A percentile compares a stretch with the other conserved stretches of the same genome.
Conservation (phyloP, 2,113 vertebrate species). For the Caranx ignobilis region DNA sequence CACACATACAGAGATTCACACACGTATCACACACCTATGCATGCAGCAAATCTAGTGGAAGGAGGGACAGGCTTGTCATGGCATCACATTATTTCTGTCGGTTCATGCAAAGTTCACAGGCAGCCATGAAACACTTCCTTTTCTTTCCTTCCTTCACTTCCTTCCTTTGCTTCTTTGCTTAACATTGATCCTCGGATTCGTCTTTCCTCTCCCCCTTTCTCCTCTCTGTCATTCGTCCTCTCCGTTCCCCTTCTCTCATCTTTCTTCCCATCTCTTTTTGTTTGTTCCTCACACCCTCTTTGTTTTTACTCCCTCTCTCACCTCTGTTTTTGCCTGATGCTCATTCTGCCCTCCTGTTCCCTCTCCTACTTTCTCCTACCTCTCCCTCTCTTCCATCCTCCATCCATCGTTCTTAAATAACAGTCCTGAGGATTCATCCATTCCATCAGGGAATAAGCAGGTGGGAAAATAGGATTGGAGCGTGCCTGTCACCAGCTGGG, state of each 20-base stretch:
- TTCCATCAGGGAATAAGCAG: conserved; percentile 78
- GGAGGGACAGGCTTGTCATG: conserved; percentile 98
- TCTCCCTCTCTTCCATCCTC: conserved; percentile 23
- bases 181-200: not conserved
- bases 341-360: not conserved
- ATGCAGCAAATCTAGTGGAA: conserved; percentile 98
- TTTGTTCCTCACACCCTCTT: conserved; percentile 13
- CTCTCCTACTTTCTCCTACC: not conserved
- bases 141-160: not conserved
- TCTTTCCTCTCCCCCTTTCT: not conserved
- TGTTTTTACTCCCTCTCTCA: conserved; percentile 14
- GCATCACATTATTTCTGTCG: conserved; percentile 96
- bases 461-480: conserved; percentile 76
- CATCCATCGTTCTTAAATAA: conserved; percentile 86
- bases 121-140: conserved; percentile 90
- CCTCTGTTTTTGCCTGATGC: not conserved
- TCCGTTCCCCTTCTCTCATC: not conserved
- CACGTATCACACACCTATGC: conserved; percentile 70
- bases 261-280: not conserved
- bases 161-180: conserved; percentile 8
- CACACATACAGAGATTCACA: conserved; percentile 69
- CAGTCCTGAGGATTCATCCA: conserved; percentile 74
- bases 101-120: conserved; percentile 99
- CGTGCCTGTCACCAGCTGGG: conserved; percentile 78
- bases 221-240: not conserved